A percentile compares a stretch with the other conserved stretches of the same genome.
phyloP scores from a whole-genome alignment of 2,797 vertebrate species.

The Oreochromis grahami region DNA sequence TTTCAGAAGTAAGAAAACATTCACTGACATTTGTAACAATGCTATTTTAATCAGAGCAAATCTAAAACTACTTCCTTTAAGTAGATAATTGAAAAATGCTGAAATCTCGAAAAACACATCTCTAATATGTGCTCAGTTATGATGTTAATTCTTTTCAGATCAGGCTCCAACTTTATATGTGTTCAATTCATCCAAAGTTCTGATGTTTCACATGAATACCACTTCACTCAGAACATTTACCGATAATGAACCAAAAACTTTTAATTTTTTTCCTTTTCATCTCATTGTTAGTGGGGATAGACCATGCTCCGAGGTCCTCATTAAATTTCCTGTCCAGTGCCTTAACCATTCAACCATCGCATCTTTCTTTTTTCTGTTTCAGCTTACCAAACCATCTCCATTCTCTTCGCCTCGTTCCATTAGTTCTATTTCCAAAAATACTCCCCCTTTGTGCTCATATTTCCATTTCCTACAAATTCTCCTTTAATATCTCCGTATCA shows the following conservation, averaged over 20 bases:
- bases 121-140: not conserved
- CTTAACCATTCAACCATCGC: constrained; percentile 14
- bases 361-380: not conserved
- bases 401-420: not conserved
- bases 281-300: not conserved
- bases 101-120: not conserved
- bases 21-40: not conserved
- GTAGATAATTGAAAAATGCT: not conserved
- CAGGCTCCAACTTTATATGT: not conserved
- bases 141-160: not conserved
- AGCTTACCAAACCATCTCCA: not conserved
- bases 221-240: not conserved
- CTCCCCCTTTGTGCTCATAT: not conserved
- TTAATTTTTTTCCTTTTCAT: not conserved
- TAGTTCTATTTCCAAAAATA: not conserved
- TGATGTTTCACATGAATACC: not conserved
- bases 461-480: not conserved
- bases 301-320: not conserved
- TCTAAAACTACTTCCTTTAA: not conserved
- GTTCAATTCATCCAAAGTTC: not conserved
- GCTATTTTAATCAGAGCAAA: not conserved
- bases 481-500: not conserved
- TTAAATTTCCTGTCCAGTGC: constrained; percentile 20
- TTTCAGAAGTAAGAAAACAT: not conserved
- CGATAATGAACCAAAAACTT: not conserved